Evolutionary conservation across 2,113 vertebrate genomes (phyloP), one percentile per base, ranked within the genome.

Genomic region (Neogale vison): DNA sequence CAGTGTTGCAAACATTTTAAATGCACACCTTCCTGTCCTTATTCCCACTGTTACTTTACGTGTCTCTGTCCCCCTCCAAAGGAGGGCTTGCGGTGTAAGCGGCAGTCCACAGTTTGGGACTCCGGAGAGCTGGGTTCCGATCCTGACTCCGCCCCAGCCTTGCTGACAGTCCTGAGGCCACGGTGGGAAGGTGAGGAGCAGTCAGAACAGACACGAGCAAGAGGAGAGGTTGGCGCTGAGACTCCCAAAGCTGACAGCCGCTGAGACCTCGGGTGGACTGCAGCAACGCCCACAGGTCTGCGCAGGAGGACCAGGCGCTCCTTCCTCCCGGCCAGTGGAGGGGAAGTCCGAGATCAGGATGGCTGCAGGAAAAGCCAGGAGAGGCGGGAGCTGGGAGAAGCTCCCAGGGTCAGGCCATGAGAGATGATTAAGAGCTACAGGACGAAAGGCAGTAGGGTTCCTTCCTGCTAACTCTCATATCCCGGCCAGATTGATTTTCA

Each of bases 211-310:
- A 65, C 7, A 0, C 65, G 0, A 59, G 31, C 81, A 8, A 69
- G 36, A 50, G n/a, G 39, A 61, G 34, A 26, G 3, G 18, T 0
- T n/a, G 67, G n/a, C 29, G 23, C 69, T 6, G 14, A 1, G 21
- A 3, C 4, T 42, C 17, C 34, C 59, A 31, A 4, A 7, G 18
- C 42, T 26, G 5, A 26, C 1, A 2, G 42, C 15, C 34, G 29
- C 4, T 14, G 42, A 57, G n/a, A 29, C 47, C 11, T 71, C 24
- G 1, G 14, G 39, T 76, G 23, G 65, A 11, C n/a, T 47, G 21
- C 23, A 18, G 11, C 47, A 50, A 9, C 18, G 4, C 59, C 47
- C 2, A 9, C 12, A 0, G 47, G 24, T 1, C 11, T 7, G 15
- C 1, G 3, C n/a, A 5, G n/a, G 69, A n/a, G 2, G 39, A 14